Evolutionary conservation across 1,140 invertebrate genomes (phyloP).

Genomic region (Venustaconcha ellipsiformis): DNA sequence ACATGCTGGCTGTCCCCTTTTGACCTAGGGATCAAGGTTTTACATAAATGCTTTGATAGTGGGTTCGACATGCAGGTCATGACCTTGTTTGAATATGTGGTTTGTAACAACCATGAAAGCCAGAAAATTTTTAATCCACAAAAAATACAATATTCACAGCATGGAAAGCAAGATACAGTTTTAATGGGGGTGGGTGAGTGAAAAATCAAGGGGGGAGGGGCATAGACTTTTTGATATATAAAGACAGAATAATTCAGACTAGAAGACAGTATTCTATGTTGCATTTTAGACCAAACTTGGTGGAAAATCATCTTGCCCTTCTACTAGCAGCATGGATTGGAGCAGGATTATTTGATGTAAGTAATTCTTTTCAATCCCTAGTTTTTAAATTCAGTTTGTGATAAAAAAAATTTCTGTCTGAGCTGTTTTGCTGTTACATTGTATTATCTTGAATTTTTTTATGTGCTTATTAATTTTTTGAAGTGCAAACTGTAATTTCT

Average conservation of each 20-base stretch:
- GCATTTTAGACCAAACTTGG: conserved; percentile 83
- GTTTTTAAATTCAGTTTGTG: conserved; percentile 61
- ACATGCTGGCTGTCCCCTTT: too few species aligned
- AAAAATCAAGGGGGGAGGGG: background rate
- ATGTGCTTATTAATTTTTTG: too few species aligned
- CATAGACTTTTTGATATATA: background rate
- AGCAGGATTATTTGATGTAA: conserved; percentile 82
- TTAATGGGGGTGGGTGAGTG: too few species aligned
- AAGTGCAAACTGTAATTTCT: too few species aligned
- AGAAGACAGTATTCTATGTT: conserved; percentile 33
- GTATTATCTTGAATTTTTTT: background rate
- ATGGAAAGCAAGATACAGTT: too few species aligned
- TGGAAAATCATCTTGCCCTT: conserved; percentile 90
- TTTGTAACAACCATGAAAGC: too few species aligned
- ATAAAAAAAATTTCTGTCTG: background rate
- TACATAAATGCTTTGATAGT: too few species aligned
- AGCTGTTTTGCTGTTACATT: background rate
- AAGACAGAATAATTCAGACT: background rate
- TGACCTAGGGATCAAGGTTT: too few species aligned
- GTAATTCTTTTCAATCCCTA: conserved; percentile 70
- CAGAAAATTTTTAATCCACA: too few species aligned
- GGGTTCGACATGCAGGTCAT: too few species aligned
- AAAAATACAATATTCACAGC: too few species aligned
- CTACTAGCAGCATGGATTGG: conserved; percentile 89
- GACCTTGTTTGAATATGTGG: too few species aligned